Evolutionary conservation across 1,140 invertebrate species (phyloP).

Genomic region (Argopecten irradians): DNA sequence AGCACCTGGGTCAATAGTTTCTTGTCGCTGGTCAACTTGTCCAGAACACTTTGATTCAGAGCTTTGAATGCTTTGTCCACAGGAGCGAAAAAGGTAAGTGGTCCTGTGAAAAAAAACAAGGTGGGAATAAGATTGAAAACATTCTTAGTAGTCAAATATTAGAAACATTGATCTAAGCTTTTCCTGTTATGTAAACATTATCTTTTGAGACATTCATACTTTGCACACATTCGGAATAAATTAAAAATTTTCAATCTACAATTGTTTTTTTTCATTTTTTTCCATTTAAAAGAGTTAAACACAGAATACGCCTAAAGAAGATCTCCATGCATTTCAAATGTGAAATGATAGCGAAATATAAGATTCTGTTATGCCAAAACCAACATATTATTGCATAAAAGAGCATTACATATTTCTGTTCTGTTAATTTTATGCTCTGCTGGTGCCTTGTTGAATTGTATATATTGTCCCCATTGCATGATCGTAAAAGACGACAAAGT

Average conservation of each 20-base stretch:
- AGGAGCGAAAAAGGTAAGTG: constrained; percentile 90
- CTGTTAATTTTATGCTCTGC: too few relatives aligned
- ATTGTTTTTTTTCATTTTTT: neutral
- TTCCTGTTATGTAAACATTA: too few relatives aligned
- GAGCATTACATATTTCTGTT: too few relatives aligned
- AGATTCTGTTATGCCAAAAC: too few relatives aligned
- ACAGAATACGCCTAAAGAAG: too few relatives aligned
- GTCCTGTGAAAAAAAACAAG: constrained; percentile 59
- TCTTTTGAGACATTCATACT: neutral
- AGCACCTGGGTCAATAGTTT: constrained; percentile 84
- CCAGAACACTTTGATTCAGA: constrained; percentile 81
- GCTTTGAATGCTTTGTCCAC: constrained; percentile 87
- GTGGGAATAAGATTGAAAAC: too few relatives aligned
- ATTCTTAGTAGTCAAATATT: neutral
- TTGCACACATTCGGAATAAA: neutral
- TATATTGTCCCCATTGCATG: too few relatives aligned
- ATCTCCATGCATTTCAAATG: too few relatives aligned
- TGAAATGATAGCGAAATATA: too few relatives aligned
- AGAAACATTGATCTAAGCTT: neutral
- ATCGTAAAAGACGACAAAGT: too few relatives aligned
- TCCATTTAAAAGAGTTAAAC: neutral
- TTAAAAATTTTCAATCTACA: neutral
- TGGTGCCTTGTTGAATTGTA: too few relatives aligned
- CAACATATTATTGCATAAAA: too few relatives aligned
- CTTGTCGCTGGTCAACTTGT: constrained; percentile 80